A percentile compares a stretch with the other conserved stretches of the same genome.
phyloP scores from a whole-genome alignment of 2,888 invertebrate species.

The Hipparchia semele region DNA sequence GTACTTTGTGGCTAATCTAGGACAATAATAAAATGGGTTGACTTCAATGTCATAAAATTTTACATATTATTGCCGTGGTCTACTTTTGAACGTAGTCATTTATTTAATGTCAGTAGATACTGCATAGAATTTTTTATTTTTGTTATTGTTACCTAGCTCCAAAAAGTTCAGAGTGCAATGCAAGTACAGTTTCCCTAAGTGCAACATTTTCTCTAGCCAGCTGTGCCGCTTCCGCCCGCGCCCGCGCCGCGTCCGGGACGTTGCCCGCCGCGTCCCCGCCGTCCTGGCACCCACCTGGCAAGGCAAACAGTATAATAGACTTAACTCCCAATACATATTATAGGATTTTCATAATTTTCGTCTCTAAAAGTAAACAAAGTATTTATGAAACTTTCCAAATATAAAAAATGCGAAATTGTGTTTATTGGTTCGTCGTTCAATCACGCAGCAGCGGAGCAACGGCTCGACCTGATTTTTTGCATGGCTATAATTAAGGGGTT shows the following conservation, averaged over 20 bases:
- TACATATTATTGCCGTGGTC: neutral
- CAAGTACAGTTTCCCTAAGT: constrained; percentile 87
- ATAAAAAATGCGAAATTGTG: too few relatives aligned
- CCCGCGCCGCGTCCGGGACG: constrained; percentile 78
- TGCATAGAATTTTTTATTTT: too few relatives aligned
- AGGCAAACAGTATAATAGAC: neutral
- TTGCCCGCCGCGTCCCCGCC: constrained; percentile 60
- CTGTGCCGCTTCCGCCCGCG: constrained; percentile 83
- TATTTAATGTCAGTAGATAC: too few relatives aligned
- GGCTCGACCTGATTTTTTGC: too few relatives aligned
- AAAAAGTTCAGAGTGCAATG: constrained; percentile 91
- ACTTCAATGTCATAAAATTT: neutral
- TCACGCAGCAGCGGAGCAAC: too few relatives aligned
- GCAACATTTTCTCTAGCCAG: constrained; percentile 87
- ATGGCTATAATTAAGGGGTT: too few relatives aligned
- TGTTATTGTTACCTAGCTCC: constrained; percentile 83
- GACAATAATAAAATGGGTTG: constrained; percentile 34
- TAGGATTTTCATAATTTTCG: too few relatives aligned
- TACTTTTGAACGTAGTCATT: too few relatives aligned
- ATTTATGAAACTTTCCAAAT: too few relatives aligned
- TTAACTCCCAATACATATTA: neutral
- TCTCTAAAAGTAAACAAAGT: too few relatives aligned
- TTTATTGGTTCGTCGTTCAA: too few relatives aligned
- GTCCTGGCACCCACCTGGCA: constrained; percentile 62
- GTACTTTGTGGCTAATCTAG: constrained; percentile 91